Evolutionary conservation across 2,797 vertebrate genomes (phyloP).

Genomic region (Rousettus madagascariensis): DNA sequence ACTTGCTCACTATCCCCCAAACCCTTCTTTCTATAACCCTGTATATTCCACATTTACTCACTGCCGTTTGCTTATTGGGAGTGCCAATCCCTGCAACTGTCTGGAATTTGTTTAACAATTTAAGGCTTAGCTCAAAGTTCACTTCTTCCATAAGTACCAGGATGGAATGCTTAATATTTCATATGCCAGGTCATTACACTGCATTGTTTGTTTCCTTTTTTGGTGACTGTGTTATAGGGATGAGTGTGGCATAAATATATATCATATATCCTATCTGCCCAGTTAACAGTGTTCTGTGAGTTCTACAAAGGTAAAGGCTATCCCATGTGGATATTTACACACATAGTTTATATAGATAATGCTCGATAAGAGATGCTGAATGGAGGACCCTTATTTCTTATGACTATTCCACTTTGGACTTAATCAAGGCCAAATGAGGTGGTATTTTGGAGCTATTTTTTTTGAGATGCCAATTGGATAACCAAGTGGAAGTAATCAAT

Average conservation of each 20-base stretch:
- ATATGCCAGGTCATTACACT: neutral
- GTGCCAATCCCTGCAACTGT: neutral
- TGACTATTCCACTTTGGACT: neutral
- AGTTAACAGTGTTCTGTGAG: neutral
- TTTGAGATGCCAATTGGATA: neutral
- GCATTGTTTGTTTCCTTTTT: neutral
- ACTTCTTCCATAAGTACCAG: neutral
- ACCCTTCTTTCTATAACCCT: neutral
- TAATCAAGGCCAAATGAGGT: neutral
- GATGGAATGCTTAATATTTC: neutral
- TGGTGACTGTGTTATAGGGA: neutral
- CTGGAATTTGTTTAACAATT: conserved; percentile 40
- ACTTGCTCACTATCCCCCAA: neutral
- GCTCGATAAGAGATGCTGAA: neutral
- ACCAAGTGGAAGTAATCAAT: neutral
- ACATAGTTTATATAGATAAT: neutral
- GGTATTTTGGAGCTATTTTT: neutral
- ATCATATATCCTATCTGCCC: neutral
- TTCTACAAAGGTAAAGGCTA: neutral
- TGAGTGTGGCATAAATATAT: neutral
- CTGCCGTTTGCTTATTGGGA: conserved; percentile 4
- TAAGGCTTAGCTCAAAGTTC: conserved; percentile 20
- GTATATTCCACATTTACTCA: neutral
- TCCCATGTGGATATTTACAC: neutral
- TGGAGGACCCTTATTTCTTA: neutral